Percentiles rank a stretch among this genome's conserved stretches.
These are phyloP conservation scores for Dendrocincla fuliginosa DNA, from an alignment of 2,797 vertebrate genomes.

Conservation along the genomic window DNA sequence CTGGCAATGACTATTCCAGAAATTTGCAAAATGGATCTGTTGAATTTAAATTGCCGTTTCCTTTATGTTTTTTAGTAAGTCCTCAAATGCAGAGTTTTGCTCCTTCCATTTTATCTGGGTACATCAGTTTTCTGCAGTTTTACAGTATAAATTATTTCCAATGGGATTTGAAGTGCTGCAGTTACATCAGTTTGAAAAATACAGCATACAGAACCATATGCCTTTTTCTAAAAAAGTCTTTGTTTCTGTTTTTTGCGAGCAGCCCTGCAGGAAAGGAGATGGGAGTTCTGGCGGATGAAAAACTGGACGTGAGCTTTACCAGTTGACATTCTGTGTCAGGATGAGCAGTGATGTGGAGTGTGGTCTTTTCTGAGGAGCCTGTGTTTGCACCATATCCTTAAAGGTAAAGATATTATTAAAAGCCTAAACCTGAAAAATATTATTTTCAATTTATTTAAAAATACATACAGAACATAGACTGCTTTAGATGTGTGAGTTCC, in stretches of 20 bases:
- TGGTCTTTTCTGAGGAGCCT: not conserved
- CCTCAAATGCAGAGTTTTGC: not conserved
- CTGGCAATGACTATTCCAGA: conserved; percentile 19
- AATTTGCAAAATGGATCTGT: conserved; percentile 9
- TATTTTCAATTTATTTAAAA: not conserved
- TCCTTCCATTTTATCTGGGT: not conserved
- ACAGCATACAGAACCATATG: not conserved
- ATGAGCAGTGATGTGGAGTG: not conserved
- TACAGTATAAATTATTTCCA: not conserved
- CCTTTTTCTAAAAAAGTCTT: not conserved
- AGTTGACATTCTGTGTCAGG: not conserved
- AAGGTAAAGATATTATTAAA: not conserved
- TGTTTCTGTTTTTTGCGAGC: not conserved
- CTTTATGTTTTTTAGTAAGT: not conserved
- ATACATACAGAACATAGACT: not conserved
- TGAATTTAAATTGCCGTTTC: not conserved
- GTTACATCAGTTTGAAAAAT: not conserved
- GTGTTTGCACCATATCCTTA: not conserved
- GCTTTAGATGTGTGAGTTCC: not conserved
- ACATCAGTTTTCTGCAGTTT: not conserved
- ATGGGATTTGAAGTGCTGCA: not conserved
- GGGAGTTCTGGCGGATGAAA: not conserved
- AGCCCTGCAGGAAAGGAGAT: not conserved
- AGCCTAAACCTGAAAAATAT: not conserved
- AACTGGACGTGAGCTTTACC: not conserved